phyloP scores from a whole-genome alignment of 2,113 vertebrate genomes.

The Saccopteryx bilineata region DNA sequence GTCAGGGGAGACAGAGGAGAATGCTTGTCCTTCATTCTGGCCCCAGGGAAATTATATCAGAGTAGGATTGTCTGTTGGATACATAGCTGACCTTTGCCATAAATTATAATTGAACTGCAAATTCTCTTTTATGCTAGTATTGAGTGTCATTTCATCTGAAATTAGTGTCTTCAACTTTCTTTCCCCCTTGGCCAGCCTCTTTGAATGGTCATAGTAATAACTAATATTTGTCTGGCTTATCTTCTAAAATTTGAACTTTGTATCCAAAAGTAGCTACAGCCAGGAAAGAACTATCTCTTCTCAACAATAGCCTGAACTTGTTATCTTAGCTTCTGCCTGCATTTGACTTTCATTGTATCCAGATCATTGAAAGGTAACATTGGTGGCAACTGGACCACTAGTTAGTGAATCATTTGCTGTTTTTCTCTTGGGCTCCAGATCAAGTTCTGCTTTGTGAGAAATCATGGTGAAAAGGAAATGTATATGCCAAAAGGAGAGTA shows the following conservation, averaged over 20 bases:
- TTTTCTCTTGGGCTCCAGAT: neutral
- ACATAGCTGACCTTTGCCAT: neutral
- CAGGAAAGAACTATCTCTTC: slow-evolving; percentile 26
- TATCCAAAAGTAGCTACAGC: neutral
- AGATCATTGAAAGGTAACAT: neutral
- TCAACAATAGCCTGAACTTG: neutral
- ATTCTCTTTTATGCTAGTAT: neutral
- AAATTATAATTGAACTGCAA: slow-evolving; percentile 4
- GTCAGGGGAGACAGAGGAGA: neutral
- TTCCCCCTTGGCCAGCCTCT: neutral
- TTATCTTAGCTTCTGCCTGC: neutral
- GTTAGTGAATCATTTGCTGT: neutral
- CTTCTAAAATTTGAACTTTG: neutral
- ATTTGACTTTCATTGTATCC: neutral
- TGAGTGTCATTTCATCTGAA: neutral
- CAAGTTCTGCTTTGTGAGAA: slow-evolving; percentile 17
- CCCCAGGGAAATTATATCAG: neutral
- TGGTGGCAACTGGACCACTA: neutral
- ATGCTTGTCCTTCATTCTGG: neutral
- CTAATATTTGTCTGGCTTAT: neutral
- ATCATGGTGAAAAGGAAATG: neutral
- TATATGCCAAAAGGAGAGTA: neutral
- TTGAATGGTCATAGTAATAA: neutral
- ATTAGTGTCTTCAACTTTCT: neutral
- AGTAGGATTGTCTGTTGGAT: neutral